These are phyloP conservation scores for Caenorhabditis sp. DNA, from an alignment of 2,888 invertebrate genomes.

Conservation along the genomic window DNA sequence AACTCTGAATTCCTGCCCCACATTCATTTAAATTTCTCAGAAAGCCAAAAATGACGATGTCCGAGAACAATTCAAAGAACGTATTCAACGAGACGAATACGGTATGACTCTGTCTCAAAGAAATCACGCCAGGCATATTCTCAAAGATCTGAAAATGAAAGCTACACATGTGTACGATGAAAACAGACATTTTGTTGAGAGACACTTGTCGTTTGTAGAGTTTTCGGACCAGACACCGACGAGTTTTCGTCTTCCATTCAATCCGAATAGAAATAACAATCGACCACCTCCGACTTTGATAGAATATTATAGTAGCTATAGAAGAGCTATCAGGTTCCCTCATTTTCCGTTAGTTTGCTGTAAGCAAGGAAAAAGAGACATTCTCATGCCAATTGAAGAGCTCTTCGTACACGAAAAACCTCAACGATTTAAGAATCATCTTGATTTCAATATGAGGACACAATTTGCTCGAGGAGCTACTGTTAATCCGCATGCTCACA, in stretches of 20 bases:
- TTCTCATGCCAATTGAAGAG: constrained; percentile 29
- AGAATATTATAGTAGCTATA: background rate
- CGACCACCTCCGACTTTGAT: background rate
- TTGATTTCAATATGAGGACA: constrained; percentile 21
- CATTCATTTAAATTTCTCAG: too few species aligned
- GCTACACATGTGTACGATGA: constrained; percentile 7
- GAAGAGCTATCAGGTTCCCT: constrained; percentile 19
- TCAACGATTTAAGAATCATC: constrained; percentile 25
- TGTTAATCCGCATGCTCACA: constrained; percentile 20
- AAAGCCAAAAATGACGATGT: background rate
- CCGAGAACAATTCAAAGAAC: background rate
- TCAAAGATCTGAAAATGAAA: constrained; percentile 19
- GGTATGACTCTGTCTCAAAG: constrained; percentile 1
- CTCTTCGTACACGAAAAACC: constrained; percentile 21
- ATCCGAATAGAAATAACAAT: too few species aligned
- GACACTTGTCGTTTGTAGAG: constrained; percentile 14
- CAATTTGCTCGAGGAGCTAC: constrained; percentile 14
- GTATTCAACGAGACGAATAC: background rate
- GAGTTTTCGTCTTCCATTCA: constrained; percentile 4
- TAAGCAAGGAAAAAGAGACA: constrained; percentile 15
- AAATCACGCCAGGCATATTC: background rate
- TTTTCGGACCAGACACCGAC: background rate
- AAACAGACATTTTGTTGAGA: constrained; percentile 5
- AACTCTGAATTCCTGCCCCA: too few species aligned
- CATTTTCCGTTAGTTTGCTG: constrained; percentile 32